Conservation (phyloP, 2,113 vertebrate species). For the Falco punctatus region DNA sequence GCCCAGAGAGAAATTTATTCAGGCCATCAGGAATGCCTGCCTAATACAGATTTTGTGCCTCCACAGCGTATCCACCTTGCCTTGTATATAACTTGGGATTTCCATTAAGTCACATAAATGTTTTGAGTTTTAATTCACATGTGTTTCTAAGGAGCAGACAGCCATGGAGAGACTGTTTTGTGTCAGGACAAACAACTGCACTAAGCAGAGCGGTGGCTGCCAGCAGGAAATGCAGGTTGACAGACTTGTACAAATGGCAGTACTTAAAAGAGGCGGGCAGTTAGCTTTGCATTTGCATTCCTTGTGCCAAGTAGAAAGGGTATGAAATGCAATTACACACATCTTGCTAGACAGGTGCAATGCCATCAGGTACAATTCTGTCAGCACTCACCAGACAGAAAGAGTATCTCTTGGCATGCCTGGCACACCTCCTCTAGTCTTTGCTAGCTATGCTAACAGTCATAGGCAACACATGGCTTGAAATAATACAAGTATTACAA, state of each 20-base stretch:
- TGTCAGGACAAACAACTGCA: background rate
- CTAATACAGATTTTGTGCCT: background rate
- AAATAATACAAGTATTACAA: no score
- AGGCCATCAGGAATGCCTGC: background rate
- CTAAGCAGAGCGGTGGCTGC: background rate
- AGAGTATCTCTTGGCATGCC: background rate
- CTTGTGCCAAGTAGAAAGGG: background rate
- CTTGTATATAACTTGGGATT: background rate
- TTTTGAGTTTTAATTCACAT: constrained; percentile 11
- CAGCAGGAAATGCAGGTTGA: constrained; percentile 23
- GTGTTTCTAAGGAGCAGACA: constrained; percentile 11
- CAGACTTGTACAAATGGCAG: background rate
- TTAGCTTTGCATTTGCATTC: background rate
- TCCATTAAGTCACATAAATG: background rate
- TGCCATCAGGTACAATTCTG: background rate
- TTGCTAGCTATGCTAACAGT: background rate
- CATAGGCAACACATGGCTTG: background rate
- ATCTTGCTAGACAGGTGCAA: background rate
- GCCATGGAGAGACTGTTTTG: background rate
- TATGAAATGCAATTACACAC: background rate
- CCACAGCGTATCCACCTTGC: background rate
- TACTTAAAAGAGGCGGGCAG: background rate
- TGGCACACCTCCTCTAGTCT: background rate
- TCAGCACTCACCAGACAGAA: background rate
- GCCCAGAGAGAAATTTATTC: background rate